Conservation (phyloP, 2,797 vertebrate species). For the Lepus oiostolus region DNA sequence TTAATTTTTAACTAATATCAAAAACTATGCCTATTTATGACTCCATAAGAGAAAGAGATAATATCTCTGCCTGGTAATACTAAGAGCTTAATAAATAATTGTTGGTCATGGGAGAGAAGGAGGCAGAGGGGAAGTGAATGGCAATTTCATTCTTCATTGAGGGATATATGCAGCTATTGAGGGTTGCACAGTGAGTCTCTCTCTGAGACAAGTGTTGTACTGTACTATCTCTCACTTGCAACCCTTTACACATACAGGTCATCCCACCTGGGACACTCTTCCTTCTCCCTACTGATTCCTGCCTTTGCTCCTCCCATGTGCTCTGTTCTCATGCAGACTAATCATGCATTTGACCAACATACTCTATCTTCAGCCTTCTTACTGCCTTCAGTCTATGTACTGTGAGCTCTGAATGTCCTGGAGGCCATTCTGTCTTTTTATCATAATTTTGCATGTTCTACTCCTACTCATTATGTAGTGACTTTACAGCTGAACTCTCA, state of each 20-base stretch:
- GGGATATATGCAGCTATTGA: not conserved
- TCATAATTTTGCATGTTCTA: not conserved
- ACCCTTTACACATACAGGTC: not conserved
- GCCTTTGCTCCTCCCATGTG: not conserved
- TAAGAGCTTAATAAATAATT: conserved; percentile 22
- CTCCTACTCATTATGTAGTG: not conserved
- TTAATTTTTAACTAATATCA: not conserved
- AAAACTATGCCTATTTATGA: not conserved
- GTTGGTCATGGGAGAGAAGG: not conserved
- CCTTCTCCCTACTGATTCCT: too few species aligned
- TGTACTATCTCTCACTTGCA: not conserved
- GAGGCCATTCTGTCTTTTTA: conserved; percentile 25
- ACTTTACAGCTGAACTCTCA: not conserved
- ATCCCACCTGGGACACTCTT: not conserved
- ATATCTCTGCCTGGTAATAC: not conserved
- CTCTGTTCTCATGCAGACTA: not conserved
- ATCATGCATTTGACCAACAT: not conserved
- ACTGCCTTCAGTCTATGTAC: not conserved
- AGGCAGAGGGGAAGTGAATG: not conserved
- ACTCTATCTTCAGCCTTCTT: not conserved
- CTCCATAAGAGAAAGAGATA: not conserved
- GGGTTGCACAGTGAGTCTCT: not conserved
- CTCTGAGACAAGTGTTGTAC: fast-evolving
- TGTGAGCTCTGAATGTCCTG: not conserved
- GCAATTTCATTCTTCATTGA: not conserved